phyloP scores from a whole-genome alignment of 2,797 vertebrate species.

The Toxotes lorentzi region DNA sequence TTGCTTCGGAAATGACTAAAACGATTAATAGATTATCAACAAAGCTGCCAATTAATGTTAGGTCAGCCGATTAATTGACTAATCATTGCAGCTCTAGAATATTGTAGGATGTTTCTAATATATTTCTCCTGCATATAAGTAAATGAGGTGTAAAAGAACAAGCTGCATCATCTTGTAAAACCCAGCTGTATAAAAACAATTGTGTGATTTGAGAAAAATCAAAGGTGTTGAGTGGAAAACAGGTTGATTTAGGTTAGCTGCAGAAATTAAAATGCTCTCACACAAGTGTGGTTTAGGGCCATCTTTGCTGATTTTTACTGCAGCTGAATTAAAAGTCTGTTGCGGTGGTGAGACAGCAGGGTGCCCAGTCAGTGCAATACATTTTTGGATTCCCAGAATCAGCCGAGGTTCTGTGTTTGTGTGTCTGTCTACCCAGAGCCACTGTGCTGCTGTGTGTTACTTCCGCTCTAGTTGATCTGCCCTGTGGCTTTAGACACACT shows the following conservation, averaged over 20 bases:
- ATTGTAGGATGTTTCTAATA: neutral
- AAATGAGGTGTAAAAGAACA: neutral
- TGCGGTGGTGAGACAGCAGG: conserved; percentile 14
- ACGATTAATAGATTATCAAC: neutral
- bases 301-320: neutral
- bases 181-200: neutral
- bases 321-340: neutral
- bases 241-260: neutral
- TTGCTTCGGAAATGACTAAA: neutral
- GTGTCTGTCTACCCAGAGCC: conserved; percentile 2
- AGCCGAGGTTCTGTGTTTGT: conserved; percentile 13
- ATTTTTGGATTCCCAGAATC: conserved; percentile 36
- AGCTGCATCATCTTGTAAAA: neutral
- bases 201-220: neutral
- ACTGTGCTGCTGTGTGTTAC: conserved; percentile 61
- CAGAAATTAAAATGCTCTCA: neutral
- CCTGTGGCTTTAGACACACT: conserved; percentile 60
- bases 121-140: neutral
- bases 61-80: neutral
- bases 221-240: neutral
- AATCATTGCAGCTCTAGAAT: neutral
- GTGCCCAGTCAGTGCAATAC: conserved; percentile 34
- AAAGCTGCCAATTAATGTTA: neutral
- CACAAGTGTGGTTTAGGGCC: neutral
- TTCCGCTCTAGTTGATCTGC: conserved; percentile 81